A percentile compares a stretch with the other conserved stretches of the same genome.
phyloP scores from a whole-genome alignment of 2,797 vertebrate genomes.

The Macropodus opercularis region DNA sequence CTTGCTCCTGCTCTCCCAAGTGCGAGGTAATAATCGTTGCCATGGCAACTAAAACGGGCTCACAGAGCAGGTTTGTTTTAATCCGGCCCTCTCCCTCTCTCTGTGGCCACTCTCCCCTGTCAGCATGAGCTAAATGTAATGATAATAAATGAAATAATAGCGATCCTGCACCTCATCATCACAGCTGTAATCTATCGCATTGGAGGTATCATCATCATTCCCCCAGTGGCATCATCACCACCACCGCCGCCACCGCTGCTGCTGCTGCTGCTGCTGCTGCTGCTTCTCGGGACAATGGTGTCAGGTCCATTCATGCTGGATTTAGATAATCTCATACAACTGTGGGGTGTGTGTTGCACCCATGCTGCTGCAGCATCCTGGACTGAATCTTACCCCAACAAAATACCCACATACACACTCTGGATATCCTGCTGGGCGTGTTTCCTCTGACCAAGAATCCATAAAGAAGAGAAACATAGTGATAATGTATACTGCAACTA shows the following conservation, averaged over 20 bases:
- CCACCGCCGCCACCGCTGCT: not conserved
- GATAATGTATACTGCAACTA: constrained; percentile 9
- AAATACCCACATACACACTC: constrained; percentile 46
- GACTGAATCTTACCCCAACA: constrained; percentile 48
- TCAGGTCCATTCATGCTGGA: constrained; percentile 78
- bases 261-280: constrained; percentile 37
- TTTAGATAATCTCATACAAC: constrained; percentile 80
- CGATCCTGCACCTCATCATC: constrained; percentile 73
- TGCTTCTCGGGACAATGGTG: constrained; percentile 75
- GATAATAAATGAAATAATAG: constrained; percentile 81
- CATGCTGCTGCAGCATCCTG: constrained; percentile 62
- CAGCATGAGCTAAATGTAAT: constrained; percentile 76
- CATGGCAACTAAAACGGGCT: constrained; percentile 87
- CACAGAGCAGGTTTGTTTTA: constrained; percentile 84
- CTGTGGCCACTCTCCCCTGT: constrained; percentile 65
- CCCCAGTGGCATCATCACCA: constrained; percentile 62
- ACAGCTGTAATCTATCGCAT: constrained; percentile 72
- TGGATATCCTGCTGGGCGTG: constrained; percentile 37
- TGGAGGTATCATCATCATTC: constrained; percentile 69
- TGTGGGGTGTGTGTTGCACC: constrained; percentile 68
- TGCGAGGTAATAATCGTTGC: constrained; percentile 87
- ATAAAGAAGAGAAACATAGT: constrained; percentile 10
- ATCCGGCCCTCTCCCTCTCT: constrained; percentile 77
- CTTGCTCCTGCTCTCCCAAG: constrained; percentile 84
- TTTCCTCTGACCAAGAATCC: constrained; percentile 31